Base-by-base conservation (phyloP, 2,888 invertebrate genomes). In the Aphidoletes aphidimyza region DNA sequence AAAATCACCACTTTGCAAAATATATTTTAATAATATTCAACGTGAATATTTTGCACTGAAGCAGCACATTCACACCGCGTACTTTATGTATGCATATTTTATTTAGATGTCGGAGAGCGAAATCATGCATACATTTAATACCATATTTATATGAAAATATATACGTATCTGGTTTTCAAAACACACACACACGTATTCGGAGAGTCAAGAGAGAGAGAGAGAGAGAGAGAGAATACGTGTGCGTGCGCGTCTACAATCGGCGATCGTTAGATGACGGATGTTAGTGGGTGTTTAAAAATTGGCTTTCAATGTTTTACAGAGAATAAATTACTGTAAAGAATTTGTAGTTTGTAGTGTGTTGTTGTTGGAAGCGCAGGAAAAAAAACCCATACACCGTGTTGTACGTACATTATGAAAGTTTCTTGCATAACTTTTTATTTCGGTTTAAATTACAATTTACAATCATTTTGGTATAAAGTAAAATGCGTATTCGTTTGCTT, bases 251-350 rank as follows among this genome's bases (percentile, higher is more conserved):
- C 14, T 42, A 9, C 14, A 42, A 42, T 69, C 34, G 2, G 54
- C 19, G 54, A 69, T 69, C 69, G 30, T 69, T 69, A 30, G 69
- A 69, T 69, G 69, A 69, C 69, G 69, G 69, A 69, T 69, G 69
- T 69, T 69, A 30, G 69, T 69, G 69, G 69, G 69, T 69, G 69
- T 69, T 69, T 69, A 34, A 69, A 69, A 30, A 30, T 26, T 69
- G 26, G 69, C 30, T 69, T 69, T 69, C 69, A 69, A 69, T 69
- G 30, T 54, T 54, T 69, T 69, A 69, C 69, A 69, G 30, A 69
- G 69, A 69, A 69, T 69, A 69, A 69, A 69, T 69, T 69, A 69
- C 69, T 30, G 69, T 30, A 69, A 69, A 69, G 30, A 69, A 69
- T 54, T 54, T 26, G 26, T 54, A n/a, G n/a, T n/a, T n/a, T n/a